Evolutionary conservation across 2,113 vertebrate species (phyloP), one percentile per base, ranked within the genome.

Genomic region (Centropus bengalensis): DNA sequence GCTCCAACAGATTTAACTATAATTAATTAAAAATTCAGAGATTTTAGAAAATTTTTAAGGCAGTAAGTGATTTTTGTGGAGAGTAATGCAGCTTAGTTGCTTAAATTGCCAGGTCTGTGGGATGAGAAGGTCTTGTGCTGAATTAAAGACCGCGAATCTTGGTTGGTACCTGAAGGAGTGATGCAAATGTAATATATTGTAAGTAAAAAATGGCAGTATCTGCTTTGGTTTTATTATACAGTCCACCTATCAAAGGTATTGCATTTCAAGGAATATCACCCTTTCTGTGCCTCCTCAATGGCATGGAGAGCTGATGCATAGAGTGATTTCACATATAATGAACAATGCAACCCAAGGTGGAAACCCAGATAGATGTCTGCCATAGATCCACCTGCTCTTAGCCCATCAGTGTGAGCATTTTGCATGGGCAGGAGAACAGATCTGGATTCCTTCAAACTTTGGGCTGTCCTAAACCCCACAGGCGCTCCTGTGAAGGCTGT

Each of bases 351-450:
- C 9, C 14, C 6, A 30, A 28, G 42, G 0, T 60, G 38, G 44
- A 68, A 70, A 36, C 14, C 0, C 8, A 22, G 74, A 38, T 23
- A 40, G 21, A 30, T 0, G 2, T 32, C 18, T 27, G 18, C 24
- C 2, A 0, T 10, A 27, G 30, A 12, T 27, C 30, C 36, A 11
- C 14, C 42, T 42, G 42, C 38, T 76, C 28, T 60, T 38, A 16
- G 12, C 10, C 0, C 1, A 30, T 33, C 66, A 44, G 19, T 0
- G 1, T 10, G 33, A 22, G 10, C 21, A 13, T 82, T 73, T 63
- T 1, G 2, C 4, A 0, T 10, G 26, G 15, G 38, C 4, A 3
- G 24, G 13, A 73, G 30, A 22, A 68, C 1, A 1, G 20, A 8
- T 15, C 22, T 62, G 52, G 42, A 70, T 45, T 16, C 8, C 9